Percentiles rank a stretch among this genome's conserved stretches.
phyloP scores from a whole-genome alignment of 2,113 vertebrate species.

The Phaethon lepturus region DNA sequence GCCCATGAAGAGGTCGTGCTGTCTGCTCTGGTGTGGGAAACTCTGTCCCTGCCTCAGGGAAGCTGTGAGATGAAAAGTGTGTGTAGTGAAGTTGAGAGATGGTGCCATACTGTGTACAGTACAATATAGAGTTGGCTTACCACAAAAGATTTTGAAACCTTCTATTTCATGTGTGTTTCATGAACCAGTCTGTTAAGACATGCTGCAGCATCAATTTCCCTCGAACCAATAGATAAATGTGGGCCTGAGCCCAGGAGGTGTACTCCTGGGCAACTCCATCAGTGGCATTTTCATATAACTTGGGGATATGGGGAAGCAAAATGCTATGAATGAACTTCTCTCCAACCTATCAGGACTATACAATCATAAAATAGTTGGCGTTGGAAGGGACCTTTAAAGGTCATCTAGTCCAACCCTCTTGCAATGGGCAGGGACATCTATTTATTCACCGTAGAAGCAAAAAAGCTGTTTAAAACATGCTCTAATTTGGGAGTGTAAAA shows the following conservation, averaged over 20 bases:
- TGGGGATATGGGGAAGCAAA: background rate
- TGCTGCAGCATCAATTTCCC: background rate
- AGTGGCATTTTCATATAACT: background rate
- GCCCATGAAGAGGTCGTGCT: fast-evolving
- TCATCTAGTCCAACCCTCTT: too few species aligned
- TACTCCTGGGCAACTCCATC: background rate
- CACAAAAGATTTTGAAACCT: background rate
- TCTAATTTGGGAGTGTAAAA: background rate
- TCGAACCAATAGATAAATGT: background rate
- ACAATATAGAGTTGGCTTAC: background rate
- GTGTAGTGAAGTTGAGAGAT: background rate
- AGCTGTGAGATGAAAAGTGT: background rate
- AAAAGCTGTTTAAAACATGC: background rate
- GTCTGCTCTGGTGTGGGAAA: background rate
- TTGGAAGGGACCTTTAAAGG: too few species aligned
- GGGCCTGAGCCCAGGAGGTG: background rate
- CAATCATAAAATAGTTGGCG: too few species aligned
- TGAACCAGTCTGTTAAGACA: background rate
- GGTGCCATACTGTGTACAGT: too few species aligned
- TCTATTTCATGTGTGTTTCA: background rate
- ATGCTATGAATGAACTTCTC: background rate
- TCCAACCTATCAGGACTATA: background rate
- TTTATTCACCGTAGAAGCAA: background rate
- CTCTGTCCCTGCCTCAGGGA: background rate
- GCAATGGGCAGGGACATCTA: too few species aligned